Percentiles rank a stretch among this genome's conserved stretches.
Evolutionary conservation across 1,140 invertebrate species (phyloP).

Genomic region (Tyrophagus putrescentiae): DNA sequence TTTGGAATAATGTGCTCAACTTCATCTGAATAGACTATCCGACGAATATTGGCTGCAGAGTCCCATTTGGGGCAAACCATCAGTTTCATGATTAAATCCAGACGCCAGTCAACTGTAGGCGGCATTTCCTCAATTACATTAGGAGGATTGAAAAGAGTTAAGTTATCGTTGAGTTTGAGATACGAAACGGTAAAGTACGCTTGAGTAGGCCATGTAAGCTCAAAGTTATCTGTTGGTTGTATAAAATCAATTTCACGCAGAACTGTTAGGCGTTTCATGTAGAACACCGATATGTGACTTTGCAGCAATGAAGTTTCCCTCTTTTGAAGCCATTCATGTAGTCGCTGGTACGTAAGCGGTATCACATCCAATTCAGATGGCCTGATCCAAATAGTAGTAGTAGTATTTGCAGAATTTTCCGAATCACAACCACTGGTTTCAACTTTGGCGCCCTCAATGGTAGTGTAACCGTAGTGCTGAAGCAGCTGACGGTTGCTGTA

Average conservation of each 20-base stretch:
- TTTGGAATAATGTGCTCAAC: too few relatives aligned
- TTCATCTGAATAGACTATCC: neutral
- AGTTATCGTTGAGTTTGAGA: too few relatives aligned
- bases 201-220: neutral
- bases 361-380: too few relatives aligned
- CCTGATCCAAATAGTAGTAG: too few relatives aligned
- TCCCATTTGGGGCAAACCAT: neutral
- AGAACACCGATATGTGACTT: neutral
- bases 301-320: neutral
- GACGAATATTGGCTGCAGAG: neutral
- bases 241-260: neutral
- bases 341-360: too few relatives aligned
- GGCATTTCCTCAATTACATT: too few relatives aligned
- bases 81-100: neutral
- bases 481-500: slow-evolving; percentile 51
- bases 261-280: neutral
- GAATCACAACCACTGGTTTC: too few relatives aligned
- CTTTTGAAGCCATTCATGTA: too few relatives aligned
- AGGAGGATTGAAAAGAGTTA: too few relatives aligned
- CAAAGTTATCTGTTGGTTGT: neutral
- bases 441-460: too few relatives aligned
- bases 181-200: too few relatives aligned
- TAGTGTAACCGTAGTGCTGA: slow-evolving; percentile 53
- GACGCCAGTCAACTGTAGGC: neutral
- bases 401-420: too few relatives aligned